Evolutionary conservation across 2,113 vertebrate genomes (phyloP).

Genomic region (Sarotherodon lohbergeri): DNA sequence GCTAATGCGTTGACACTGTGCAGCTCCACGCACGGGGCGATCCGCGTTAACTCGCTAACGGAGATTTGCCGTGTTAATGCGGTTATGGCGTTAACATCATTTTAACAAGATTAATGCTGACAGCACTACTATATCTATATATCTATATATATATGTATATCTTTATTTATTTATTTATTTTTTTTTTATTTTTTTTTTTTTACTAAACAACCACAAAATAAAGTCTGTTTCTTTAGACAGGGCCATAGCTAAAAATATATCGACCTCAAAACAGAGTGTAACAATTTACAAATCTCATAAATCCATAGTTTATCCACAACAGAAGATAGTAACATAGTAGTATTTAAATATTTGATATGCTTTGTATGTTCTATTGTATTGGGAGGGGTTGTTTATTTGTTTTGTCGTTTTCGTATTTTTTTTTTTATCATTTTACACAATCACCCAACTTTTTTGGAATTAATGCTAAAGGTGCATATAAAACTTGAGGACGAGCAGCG

Average conservation of each 20-base stretch:
- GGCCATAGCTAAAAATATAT: neutral
- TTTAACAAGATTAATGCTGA: neutral
- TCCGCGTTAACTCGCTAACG: neutral
- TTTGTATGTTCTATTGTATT: neutral
- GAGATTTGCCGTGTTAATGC: neutral
- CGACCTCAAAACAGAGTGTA: neutral
- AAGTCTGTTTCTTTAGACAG: neutral
- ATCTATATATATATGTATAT: no score
- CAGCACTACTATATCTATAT: neutral
- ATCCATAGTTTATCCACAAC: neutral
- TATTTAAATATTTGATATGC: neutral
- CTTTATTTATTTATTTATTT: no score
- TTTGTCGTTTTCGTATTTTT: neutral
- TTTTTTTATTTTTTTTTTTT: neutral
- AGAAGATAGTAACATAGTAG: neutral
- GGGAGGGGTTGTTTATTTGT: neutral
- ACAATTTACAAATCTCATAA: neutral
- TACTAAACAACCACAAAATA: neutral
- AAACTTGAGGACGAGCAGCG: neutral
- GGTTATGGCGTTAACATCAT: neutral
- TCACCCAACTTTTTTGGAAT: neutral
- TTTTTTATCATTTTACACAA: neutral
- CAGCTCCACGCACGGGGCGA: neutral
- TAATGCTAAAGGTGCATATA: neutral
- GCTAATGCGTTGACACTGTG: fast-evolving